Percentiles rank a stretch among this genome's conserved stretches.
phyloP scores from a whole-genome alignment of 2,797 vertebrate genomes.

The Oryzias dopingdopingensis region DNA sequence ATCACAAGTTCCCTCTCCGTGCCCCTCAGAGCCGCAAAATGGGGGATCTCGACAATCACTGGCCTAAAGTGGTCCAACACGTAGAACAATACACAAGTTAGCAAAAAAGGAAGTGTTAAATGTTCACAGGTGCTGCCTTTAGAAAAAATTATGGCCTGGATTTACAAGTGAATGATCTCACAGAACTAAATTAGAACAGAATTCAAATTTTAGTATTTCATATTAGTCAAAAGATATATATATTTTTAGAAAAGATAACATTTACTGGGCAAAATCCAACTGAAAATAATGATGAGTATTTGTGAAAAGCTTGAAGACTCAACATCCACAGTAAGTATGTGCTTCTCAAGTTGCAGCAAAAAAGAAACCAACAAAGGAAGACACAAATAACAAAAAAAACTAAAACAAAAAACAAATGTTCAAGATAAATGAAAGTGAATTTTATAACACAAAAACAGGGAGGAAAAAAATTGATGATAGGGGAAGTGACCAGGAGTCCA shows the following conservation, averaged over 20 bases:
- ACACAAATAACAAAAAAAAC: neutral
- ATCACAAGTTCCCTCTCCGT: conserved; percentile 94
- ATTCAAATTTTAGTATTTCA: conserved; percentile 14
- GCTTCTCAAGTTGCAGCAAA: conserved; percentile 13
- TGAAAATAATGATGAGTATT: conserved; percentile 4
- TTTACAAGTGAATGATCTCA: conserved; percentile 16
- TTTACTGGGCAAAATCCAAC: conserved; percentile 25
- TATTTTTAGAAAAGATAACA: conserved; percentile 19
- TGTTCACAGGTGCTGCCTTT: neutral
- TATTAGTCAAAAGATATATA: conserved; percentile 15
- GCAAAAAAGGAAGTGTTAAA: neutral
- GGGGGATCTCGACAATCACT: conserved; percentile 97
- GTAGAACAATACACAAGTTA: conserved; percentile 13
- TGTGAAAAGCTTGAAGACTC: conserved; percentile 13
- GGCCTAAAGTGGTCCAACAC: conserved; percentile 76
- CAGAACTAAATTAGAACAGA: conserved; percentile 1
- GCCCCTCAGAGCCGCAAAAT: conserved; percentile 93
- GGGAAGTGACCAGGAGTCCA: conserved; percentile 76
- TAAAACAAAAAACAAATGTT: neutral
- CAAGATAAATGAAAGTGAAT: no score
- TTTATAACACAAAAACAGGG: no score
- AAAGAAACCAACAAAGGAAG: conserved; percentile 7
- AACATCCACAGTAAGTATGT: conserved; percentile 10
- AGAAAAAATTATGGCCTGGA: conserved; percentile 1
- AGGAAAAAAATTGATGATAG: conserved; percentile 10